Base-by-base conservation (phyloP, 2,113 vertebrate genomes). In the Odontesthes bonariensis region DNA sequence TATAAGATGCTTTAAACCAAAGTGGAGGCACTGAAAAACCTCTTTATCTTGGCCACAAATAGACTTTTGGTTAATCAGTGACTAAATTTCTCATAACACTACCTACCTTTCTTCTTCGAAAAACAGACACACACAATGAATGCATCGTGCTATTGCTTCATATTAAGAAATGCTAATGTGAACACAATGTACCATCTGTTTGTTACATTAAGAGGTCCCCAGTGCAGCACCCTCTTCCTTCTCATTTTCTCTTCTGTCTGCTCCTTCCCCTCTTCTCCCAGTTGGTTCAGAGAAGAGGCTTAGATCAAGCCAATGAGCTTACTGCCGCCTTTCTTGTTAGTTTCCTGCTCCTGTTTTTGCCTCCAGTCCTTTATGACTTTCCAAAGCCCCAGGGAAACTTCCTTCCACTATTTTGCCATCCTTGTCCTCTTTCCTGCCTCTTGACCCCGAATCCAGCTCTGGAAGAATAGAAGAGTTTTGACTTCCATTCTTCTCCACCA, bases 121-220 rank as follows among this genome's bases (percentile, higher is more conserved):
- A 65, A 53, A 68, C 55, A 65, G 12, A 51, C n/a, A 73, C 51
- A 67, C 56, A 69, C 59, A 70, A 73, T 51, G 51, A 78, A 86
- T 78, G 58, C 49, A 77, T 63, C 17, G 7, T 76, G 60, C 56
- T 70, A 71, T 69, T 77, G 72, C 68, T 69, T 84, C 73, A 86
- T 69, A 88, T 85, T 77, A 78, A 56, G 69, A 77, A 69, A 83
- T 86, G 86, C 67, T 83, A 84, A 87, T 86, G 57, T 75, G 64
- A 89, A 88, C 83, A 86, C 86, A 86, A 80, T 80, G 75, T 55
- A 75, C 88, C 90, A 90, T 89, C 86, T 87, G 89, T 75, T 85
- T 83, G 82, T 84, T 75, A 71, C 60, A 72, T 78, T 55, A 42
- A 86, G 79, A 77, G 72, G 44, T 46, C 71, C 79, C 72, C 52